Base-by-base conservation (phyloP, 92 coral and sea anemone genomes). In the Epizoanthus scotinus region DNA sequence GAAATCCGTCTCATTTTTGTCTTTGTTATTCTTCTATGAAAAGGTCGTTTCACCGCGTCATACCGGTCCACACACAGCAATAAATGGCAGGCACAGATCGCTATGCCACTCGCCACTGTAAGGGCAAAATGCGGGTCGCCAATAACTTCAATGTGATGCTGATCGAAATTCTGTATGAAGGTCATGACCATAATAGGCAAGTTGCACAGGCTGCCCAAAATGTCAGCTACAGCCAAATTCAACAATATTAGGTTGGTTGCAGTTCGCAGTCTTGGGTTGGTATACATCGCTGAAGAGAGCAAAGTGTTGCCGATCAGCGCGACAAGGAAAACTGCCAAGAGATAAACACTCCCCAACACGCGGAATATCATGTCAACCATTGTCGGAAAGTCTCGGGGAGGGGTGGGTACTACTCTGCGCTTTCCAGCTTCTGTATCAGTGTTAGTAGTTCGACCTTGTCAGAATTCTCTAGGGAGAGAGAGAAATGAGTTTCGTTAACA, bases 21-120 rank as follows among this genome's bases (percentile, higher is more conserved):
- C 56, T 73, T 82, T 19, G 86, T 86, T 3, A 86, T 56, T 36
- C 90, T 75, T 44, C 78, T 70, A 25, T 67, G 50, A 27, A 82
- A 82, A 5, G 90, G 90, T 8, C 63, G 17, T 22, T 49, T 80
- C 25, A 86, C 62, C 47, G 86, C 74, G 61, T 86, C 90, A 25
- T 86, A 67, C 0, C 90, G 86, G 29, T 86, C 90, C 50, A 86
- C 71, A 49, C 86, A 82, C 36, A 86, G 67, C 24, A 86, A 57
- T 10, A 82, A 31, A 53, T 86, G 90, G 31, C 90, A 86, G 22
- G 58, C 38, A 22, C 83, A 81, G 50, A 86, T 56, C 14, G 86
- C 69, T 2, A 75, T 40, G 15, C 90, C 90, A 19, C 57, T 73
- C 8, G 56, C 49, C 0, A 86, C 83, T 3, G 90, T 86, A 27